phyloP scores from a whole-genome alignment of 2,797 vertebrate species.

The Gambelia wislizenii region DNA sequence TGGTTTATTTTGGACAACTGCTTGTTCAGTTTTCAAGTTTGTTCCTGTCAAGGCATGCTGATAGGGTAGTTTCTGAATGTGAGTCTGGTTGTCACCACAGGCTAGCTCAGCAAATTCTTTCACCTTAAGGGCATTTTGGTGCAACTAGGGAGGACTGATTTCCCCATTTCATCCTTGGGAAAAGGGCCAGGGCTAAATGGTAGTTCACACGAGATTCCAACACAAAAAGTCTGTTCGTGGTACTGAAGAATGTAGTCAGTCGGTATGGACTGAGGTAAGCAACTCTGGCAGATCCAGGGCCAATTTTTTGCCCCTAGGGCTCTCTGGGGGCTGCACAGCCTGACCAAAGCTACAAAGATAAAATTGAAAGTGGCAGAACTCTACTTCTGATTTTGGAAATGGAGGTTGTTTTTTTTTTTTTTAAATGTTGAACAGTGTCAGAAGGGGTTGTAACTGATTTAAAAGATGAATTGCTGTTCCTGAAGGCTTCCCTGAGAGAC shows the following conservation, averaged over 20 bases:
- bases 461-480: no score
- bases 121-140: conserved; percentile 27
- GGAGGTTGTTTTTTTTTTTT: no score
- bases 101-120: conserved; percentile 53
- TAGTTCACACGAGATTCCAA: neutral
- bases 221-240: neutral
- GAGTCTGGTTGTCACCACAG: conserved; percentile 31
- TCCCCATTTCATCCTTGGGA: conserved; percentile 25
- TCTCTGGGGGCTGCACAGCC: no score
- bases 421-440: no score
- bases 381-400: no score
- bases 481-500: no score
- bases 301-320: no score
- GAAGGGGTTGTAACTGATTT: no score
- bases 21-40: conserved; percentile 11
- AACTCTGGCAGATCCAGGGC: no score
- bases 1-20: neutral
- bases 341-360: no score
- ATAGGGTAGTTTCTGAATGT: neutral
- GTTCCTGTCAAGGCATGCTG: conserved; percentile 43
- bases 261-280: neutral
- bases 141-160: conserved; percentile 31
- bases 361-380: no score
- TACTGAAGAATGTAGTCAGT: neutral
- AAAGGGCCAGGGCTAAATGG: neutral